Evolutionary conservation across 2,888 invertebrate species (phyloP), one percentile per base, ranked within the genome.

Genomic region (Melangyna quadrimaculata): DNA sequence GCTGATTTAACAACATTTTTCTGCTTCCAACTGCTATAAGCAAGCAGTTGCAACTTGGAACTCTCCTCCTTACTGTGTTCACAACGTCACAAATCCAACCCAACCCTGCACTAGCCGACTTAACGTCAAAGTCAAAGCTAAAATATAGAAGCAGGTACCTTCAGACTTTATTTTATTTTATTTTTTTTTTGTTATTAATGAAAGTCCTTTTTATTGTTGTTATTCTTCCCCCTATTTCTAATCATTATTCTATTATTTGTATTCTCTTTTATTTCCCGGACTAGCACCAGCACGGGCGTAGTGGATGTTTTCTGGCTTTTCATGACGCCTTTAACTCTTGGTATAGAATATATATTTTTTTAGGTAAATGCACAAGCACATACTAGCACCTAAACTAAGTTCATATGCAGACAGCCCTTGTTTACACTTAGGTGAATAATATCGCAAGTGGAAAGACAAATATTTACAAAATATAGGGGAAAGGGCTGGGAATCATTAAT

Each of bases 181-280:
- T 45, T n/a, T 61, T 51, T 61, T 27, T 55, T 43, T 59, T 61
- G 19, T 35, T 51, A 22, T 43, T 53, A 40, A 71, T 73, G 55
- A 37, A 61, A 72, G 43, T 59, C 67, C 8, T 48, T 63, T 48
- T 71, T 59, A 75, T 69, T 75, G 43, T 72, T 67, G 19, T 82
- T 45, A 61, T 82, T 71, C 53, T 65, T 67, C 71, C 71, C 65
- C 79, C 78, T 70, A 45, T 59, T 79, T 43, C 65, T 83, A 84
- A 84, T 84, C 75, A 80, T 84, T 59, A 84, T 84, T 75, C 75
- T 71, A 84, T 80, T 84, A 84, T 80, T 71, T 48, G 35, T 69
- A 19, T 67, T 51, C 51, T 22, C 24, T 37, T 67, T 67, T 67
- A 32, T 67, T 59, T 19, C 29, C 9, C 12, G 1, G 10, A 29